These are phyloP conservation scores for Pinna nobilis DNA, from an alignment of 1,140 invertebrate species.

Conservation along the genomic window DNA sequence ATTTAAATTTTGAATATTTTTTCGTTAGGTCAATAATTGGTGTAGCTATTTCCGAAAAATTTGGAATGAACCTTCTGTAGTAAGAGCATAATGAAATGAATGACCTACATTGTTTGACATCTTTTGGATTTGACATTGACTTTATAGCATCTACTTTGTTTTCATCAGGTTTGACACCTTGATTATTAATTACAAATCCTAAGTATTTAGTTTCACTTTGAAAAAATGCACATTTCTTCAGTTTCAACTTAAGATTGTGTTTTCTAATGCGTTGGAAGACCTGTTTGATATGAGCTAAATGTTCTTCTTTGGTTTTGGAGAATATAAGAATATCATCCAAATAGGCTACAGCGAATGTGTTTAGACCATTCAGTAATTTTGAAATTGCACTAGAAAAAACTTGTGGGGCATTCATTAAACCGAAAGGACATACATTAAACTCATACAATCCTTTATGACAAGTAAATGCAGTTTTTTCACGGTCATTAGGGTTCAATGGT, in stretches of 20 bases:
- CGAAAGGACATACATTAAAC: constrained; percentile 41
- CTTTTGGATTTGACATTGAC: neutral
- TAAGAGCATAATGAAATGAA: constrained; percentile 75
- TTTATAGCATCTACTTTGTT: constrained; percentile 47
- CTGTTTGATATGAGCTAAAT: neutral
- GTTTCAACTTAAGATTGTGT: neutral
- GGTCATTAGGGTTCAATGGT: constrained; percentile 56
- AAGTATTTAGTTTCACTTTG: constrained; percentile 2
- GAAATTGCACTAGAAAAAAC: constrained; percentile 9
- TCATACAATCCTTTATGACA: constrained; percentile 33
- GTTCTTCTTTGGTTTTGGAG: neutral
- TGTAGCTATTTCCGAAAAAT: constrained; percentile 66
- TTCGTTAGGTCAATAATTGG: constrained; percentile 70
- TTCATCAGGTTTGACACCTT: constrained; percentile 8
- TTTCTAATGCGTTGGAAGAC: neutral
- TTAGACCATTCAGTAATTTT: neutral
- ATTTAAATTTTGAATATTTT: constrained; percentile 67
- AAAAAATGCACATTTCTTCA: constrained; percentile 12
- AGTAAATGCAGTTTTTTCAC: constrained; percentile 30
- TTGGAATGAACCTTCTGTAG: constrained; percentile 74
- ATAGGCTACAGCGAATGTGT: neutral
- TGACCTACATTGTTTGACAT: neutral
- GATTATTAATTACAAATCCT: neutral
- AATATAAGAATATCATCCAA: constrained; percentile 15
- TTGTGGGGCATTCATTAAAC: constrained; percentile 39